Percentiles rank a stretch among this genome's conserved stretches.
These are phyloP conservation scores for Hylyphantes graminicola DNA, from an alignment of 1,140 invertebrate genomes.

Conservation along the genomic window DNA sequence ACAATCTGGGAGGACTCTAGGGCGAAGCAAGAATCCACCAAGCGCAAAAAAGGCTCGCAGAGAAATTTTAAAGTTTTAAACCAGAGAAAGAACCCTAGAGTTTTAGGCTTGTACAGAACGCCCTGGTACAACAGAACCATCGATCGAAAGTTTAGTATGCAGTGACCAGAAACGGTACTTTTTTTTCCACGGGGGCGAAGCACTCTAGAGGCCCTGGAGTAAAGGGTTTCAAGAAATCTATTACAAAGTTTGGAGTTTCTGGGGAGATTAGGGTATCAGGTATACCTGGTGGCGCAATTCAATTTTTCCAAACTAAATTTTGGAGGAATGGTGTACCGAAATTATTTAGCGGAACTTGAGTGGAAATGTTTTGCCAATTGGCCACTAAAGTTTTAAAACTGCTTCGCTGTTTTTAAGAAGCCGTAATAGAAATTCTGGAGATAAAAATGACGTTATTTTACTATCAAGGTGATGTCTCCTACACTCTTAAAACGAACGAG, in stretches of 20 bases:
- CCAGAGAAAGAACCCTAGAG: not conserved
- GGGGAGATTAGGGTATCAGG: slow-evolving; percentile 1
- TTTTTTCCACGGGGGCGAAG: not conserved
- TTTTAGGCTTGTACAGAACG: slow-evolving; percentile 1
- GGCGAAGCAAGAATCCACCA: not conserved
- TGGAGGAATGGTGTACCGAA: no score
- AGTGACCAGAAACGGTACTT: slow-evolving; percentile 22
- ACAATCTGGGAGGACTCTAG: not conserved
- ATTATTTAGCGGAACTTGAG: no score
- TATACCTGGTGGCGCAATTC: not conserved
- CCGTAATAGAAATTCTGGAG: no score
- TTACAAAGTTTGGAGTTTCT: slow-evolving; percentile 29
- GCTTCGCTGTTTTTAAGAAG: no score
- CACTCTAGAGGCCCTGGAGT: slow-evolving; percentile 9
- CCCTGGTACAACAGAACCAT: not conserved
- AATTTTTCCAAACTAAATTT: not conserved
- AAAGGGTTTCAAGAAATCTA: slow-evolving; percentile 11
- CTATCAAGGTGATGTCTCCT: no score
- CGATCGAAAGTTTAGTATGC: slow-evolving; percentile 16
- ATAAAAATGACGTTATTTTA: no score
- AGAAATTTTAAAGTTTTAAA: slow-evolving; percentile 24
- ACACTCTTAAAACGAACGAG: no score
- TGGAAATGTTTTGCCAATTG: no score
- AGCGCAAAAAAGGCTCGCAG: slow-evolving; percentile 12
- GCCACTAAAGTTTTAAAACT: no score